Percentiles rank a stretch among this genome's conserved stretches.
Evolutionary conservation across 2,113 vertebrate species (phyloP).

Genomic region (Albula glossodonta): DNA sequence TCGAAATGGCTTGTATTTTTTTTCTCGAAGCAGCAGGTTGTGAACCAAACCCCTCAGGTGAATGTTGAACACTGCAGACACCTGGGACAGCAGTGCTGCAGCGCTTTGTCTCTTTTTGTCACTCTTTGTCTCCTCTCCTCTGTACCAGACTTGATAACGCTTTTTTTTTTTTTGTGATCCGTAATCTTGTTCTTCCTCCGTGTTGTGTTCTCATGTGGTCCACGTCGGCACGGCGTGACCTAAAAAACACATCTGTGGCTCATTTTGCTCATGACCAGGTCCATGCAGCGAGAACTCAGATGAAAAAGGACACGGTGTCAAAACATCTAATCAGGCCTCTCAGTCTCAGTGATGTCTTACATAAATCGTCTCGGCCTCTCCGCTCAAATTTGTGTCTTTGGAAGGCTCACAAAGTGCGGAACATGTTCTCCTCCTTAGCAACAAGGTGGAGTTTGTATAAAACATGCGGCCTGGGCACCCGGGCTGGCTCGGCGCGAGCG

Average conservation of each 20-base stretch:
- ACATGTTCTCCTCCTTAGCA: not conserved
- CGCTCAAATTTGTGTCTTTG: slow-evolving; percentile 2
- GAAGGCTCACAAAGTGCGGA: not conserved
- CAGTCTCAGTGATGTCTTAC: not conserved
- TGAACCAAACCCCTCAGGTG: slow-evolving; percentile 1
- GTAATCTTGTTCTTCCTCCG: not conserved
- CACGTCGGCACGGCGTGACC: not conserved
- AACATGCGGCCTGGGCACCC: not conserved
- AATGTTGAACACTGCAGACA: not conserved
- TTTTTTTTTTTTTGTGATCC: not conserved
- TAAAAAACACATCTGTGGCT: not conserved
- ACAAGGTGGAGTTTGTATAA: slow-evolving; percentile 1
- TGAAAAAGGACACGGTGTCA: not conserved
- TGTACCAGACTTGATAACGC: not conserved
- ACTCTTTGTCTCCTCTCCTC: not conserved
- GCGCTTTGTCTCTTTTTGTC: not conserved
- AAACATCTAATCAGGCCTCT: not conserved
- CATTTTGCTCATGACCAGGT: not conserved
- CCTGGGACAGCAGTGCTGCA: not conserved
- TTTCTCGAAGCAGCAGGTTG: not conserved
- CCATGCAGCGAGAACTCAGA: not conserved
- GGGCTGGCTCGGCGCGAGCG: not conserved
- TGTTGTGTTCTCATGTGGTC: not conserved
- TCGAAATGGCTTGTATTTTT: not conserved
- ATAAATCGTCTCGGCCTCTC: not conserved